phyloP scores from a whole-genome alignment of 2,888 invertebrate genomes.

The Nemapogon koenigi region DNA sequence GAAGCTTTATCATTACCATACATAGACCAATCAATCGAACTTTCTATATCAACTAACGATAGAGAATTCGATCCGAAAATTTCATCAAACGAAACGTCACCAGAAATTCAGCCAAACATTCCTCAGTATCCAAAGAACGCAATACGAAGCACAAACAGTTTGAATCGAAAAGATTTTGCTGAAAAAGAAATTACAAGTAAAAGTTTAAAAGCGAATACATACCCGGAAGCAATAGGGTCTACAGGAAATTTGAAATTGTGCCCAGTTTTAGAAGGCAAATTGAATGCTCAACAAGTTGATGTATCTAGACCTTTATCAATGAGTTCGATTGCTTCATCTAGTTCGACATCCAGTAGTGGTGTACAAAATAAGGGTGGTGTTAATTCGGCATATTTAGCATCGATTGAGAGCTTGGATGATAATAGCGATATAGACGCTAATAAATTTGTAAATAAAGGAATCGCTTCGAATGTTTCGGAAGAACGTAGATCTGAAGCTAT shows the following conservation, averaged over 20 bases:
- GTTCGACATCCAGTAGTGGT: constrained; percentile 69
- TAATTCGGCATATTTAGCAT: constrained; percentile 82
- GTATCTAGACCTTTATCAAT: constrained; percentile 74
- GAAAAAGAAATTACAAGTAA: constrained; percentile 25
- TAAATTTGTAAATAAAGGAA: constrained; percentile 45
- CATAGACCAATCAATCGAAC: constrained; percentile 56
- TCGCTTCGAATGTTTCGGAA: constrained; percentile 27
- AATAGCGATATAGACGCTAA: constrained; percentile 75
- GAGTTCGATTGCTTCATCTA: constrained; percentile 80
- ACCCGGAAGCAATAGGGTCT: constrained; percentile 46
- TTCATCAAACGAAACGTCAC: constrained; percentile 45
- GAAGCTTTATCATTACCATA: constrained; percentile 52
- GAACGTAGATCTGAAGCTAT: constrained; percentile 30
- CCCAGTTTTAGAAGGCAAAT: constrained; percentile 51
- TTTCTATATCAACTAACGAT: constrained; percentile 54
- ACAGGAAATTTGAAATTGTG: constrained; percentile 47
- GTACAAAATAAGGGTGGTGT: constrained; percentile 69
- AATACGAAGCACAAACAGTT: constrained; percentile 45
- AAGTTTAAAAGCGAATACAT: constrained; percentile 37
- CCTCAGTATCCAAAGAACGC: no score
- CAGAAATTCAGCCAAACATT: constrained; percentile 35
- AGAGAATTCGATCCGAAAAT: constrained; percentile 57
- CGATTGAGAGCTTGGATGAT: constrained; percentile 86
- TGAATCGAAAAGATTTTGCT: constrained; percentile 43
- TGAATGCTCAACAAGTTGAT: constrained; percentile 59